Evolutionary conservation across 2,888 invertebrate species (phyloP).

Genomic region (Macaria liturata): DNA sequence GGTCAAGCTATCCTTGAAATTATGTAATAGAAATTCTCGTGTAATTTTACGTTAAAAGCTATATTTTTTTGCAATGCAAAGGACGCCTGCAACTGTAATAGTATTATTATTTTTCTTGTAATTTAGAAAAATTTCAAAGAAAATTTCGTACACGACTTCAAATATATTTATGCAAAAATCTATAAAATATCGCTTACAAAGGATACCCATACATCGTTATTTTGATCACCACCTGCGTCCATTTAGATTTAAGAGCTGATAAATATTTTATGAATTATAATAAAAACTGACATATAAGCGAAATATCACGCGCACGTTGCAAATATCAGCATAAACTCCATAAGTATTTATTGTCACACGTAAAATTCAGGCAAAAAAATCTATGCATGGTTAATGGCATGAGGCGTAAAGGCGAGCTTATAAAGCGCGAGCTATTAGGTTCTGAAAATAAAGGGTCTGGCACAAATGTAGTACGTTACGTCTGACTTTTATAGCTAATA

Average conservation of each 20-base stretch:
- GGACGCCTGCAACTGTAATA: too few species aligned
- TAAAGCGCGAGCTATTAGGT: conserved; percentile 75
- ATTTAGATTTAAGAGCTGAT: conserved; percentile 38
- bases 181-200: conserved; percentile 1
- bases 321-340: conserved; percentile 64
- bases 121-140: too few species aligned
- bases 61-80: too few species aligned
- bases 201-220: conserved; percentile 12
- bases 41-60: too few species aligned
- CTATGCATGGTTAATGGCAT: conserved; percentile 68
- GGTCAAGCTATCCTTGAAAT: too few species aligned
- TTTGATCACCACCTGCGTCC: conserved; percentile 24
- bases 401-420: conserved; percentile 71
- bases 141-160: too few species aligned
- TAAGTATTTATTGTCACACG: conserved; percentile 60
- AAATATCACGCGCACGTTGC: conserved; percentile 68
- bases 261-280: conserved; percentile 69
- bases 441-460: conserved; percentile 76
- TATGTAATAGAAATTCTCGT: too few species aligned
- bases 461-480: conserved; percentile 77
- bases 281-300: conserved; percentile 66
- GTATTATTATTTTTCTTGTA: too few species aligned
- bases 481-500: conserved; percentile 81
- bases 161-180: too few species aligned
- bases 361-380: conserved; percentile 72